Evolutionary conservation across 2,888 invertebrate genomes (phyloP).

Genomic region (Marasmarcha lunaedactyla): DNA sequence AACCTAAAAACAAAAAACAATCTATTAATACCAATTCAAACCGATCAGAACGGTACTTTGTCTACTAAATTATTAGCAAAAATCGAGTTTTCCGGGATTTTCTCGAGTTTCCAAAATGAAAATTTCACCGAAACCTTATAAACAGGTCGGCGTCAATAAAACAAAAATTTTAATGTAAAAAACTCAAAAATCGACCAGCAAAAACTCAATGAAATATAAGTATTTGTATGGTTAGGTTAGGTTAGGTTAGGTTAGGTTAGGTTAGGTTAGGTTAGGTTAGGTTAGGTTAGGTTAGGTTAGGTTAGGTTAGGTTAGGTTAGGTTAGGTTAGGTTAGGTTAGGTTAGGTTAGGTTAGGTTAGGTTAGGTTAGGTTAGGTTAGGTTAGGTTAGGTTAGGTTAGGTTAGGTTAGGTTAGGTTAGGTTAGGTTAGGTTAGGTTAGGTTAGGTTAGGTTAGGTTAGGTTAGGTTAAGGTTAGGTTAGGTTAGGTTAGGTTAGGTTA

Average conservation of each 20-base stretch:
- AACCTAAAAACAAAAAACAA: too few species aligned
- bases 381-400: constrained; percentile 14
- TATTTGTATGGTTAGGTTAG: too few species aligned
- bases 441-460: constrained; percentile 16
- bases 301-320: constrained; percentile 17
- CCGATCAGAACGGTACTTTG: too few species aligned
- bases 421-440: constrained; percentile 16
- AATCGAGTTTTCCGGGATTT: too few species aligned
- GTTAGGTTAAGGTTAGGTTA: constrained; percentile 16
- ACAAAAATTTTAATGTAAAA: too few species aligned
- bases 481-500: constrained; percentile 14
- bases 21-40: too few species aligned
- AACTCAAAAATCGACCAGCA: too few species aligned
- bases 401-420: constrained; percentile 18
- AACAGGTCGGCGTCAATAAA: too few species aligned
- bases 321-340: constrained; percentile 16
- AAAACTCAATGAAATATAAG: too few species aligned
- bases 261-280: constrained; percentile 20
- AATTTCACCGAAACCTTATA: too few species aligned
- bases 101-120: too few species aligned
- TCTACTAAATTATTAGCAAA: too few species aligned
- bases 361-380: constrained; percentile 15
- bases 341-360: constrained; percentile 16
- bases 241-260: constrained; percentile 19
- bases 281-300: constrained; percentile 19